A percentile compares a stretch with the other conserved stretches of the same genome.
phyloP scores from a whole-genome alignment of 2,113 vertebrate species.

The Xiphophorus hellerii region DNA sequence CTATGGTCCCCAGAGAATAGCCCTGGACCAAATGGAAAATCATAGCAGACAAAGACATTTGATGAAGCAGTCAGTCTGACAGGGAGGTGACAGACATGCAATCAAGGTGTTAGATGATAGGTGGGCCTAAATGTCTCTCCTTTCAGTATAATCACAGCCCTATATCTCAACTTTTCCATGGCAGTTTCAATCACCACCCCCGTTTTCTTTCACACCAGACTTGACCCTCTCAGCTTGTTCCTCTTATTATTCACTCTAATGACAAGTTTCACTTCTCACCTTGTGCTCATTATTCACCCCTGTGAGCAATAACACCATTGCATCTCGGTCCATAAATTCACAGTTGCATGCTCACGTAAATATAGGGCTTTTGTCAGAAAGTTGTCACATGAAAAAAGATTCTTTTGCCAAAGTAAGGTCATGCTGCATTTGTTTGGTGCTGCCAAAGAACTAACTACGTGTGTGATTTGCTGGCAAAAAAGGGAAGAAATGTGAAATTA shows the following conservation, averaged over 20 bases:
- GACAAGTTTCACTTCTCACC: slow-evolving; percentile 73
- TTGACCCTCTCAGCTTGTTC: slow-evolving; percentile 59
- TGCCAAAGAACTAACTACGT: slow-evolving; percentile 15
- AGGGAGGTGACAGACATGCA: slow-evolving; percentile 62
- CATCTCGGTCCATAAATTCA: slow-evolving; percentile 47
- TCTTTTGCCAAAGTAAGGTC: slow-evolving; percentile 3
- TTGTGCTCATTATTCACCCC: slow-evolving; percentile 71
- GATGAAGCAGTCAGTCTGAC: slow-evolving; percentile 68
- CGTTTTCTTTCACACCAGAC: slow-evolving; percentile 49
- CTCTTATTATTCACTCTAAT: slow-evolving; percentile 57
- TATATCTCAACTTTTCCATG: slow-evolving; percentile 59
- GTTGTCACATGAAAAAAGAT: slow-evolving; percentile 36
- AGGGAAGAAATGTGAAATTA: slow-evolving; percentile 47
- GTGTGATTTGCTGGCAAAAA: slow-evolving; percentile 37
- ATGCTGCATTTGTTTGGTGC: slow-evolving; percentile 41
- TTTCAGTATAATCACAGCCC: slow-evolving; percentile 67
- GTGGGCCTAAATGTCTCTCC: slow-evolving; percentile 58
- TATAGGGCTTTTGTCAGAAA: slow-evolving; percentile 12
- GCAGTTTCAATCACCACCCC: slow-evolving; percentile 65
- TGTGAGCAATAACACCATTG: slow-evolving; percentile 52
- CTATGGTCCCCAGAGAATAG: slow-evolving; percentile 27
- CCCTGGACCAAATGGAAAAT: slow-evolving; percentile 34
- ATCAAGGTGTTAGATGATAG: slow-evolving; percentile 71
- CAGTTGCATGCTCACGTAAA: slow-evolving; percentile 38
- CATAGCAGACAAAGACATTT: slow-evolving; percentile 59